phyloP scores from a whole-genome alignment of 1,140 invertebrate genomes.

The Andricus grossulariae region DNA sequence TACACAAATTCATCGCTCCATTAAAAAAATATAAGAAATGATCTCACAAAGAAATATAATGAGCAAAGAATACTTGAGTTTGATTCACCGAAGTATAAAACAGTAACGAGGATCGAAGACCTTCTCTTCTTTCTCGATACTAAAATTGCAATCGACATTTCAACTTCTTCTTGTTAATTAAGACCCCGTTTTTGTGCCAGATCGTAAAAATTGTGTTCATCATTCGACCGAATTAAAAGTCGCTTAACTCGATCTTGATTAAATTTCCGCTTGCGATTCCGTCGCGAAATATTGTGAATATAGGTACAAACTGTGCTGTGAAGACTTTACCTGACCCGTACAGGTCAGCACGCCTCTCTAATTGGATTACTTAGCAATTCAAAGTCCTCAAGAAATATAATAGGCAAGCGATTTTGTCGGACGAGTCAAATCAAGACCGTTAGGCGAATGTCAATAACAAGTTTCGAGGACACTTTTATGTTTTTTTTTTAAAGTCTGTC shows the following conservation, averaged over 20 bases:
- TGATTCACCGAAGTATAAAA: too few relatives aligned
- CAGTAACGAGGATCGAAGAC: too few relatives aligned
- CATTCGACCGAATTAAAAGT: slow-evolving; percentile 16
- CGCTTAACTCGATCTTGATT: slow-evolving; percentile 13
- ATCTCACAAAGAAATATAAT: too few relatives aligned
- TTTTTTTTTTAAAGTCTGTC: slow-evolving; percentile 1
- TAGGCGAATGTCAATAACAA: slow-evolving; percentile 9
- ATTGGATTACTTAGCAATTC: slow-evolving; percentile 28
- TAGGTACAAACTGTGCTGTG: background rate
- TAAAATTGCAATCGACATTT: too few relatives aligned
- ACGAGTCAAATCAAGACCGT: background rate
- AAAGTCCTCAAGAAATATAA: slow-evolving; percentile 16
- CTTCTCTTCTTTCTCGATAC: too few relatives aligned
- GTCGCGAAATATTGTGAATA: background rate
- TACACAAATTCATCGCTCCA: too few relatives aligned
- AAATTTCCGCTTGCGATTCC: slow-evolving; percentile 1
- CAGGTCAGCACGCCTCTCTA: slow-evolving; percentile 3
- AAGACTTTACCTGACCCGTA: background rate
- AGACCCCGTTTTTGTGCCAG: background rate
- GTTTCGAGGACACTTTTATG: background rate
- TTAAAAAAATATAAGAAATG: too few relatives aligned
- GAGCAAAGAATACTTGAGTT: too few relatives aligned
- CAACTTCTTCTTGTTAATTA: too few relatives aligned
- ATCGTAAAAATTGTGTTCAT: background rate
- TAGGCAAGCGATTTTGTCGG: slow-evolving; percentile 11